Evolutionary conservation across 2,888 invertebrate genomes (phyloP), one percentile per base, ranked within the genome.

Genomic region (Drosophila stalkeri): DNA sequence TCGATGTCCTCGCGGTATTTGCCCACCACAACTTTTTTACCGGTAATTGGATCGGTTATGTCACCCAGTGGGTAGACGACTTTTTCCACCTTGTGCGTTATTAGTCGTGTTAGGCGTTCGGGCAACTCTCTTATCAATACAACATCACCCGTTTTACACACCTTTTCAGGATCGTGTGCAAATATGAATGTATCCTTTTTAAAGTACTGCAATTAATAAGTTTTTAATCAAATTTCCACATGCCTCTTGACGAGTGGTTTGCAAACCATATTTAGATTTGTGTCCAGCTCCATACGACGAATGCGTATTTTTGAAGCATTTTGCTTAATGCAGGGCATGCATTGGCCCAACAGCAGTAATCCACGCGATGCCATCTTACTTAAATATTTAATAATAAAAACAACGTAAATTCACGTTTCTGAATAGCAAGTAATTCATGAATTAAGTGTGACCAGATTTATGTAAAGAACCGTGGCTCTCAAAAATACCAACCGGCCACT

Each of bases 21-120:
- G 72, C 95, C 95, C 59, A 94, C 95, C 0, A 96, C 95, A 46
- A 96, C 95, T 92, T 96, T 96, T 91, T 97, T 97, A 18, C 96
- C 96, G 49, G 96, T 96, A 31, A 98, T 93, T 2, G 98, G 98
- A 93, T 97, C 97, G n/a, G 95, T 96, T 59, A 97, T 94, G 93
- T 98, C 97, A 81, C 98, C 98, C 82, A 96, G 93, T 2, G 96
- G 96, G 92, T 96, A 97, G 18, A 98, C 94, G 7, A 98, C 95
- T 91, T 97, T 95, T 87, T 96, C 94, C 0, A 98, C 95, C 93
- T 95, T 94, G 90, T 98, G 97, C 9, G 96, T 96, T 12, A 98
- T 96, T 2, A 97, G 92, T 71, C 95, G 95, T 0, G 97, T 96
- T 74, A 97, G 87, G 92, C 96, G 96, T 67, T 95, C 93, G 3